Evolutionary conservation across 2,888 invertebrate species (phyloP).

Genomic region (Sinentomon sp.): DNA sequence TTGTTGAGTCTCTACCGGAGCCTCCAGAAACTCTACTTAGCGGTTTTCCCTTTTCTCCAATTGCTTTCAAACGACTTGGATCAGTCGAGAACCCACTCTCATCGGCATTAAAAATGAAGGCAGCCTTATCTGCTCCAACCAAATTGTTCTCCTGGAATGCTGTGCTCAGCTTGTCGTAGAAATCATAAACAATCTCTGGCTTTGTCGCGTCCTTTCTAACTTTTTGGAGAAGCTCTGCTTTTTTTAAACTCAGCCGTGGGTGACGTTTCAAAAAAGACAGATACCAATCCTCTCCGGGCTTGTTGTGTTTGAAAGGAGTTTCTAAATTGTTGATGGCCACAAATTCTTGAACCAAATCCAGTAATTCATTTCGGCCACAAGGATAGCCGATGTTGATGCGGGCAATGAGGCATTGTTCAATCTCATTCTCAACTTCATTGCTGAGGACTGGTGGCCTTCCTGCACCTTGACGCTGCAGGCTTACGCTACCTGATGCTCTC

Average conservation of each 20-base stretch:
- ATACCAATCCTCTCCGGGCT: constrained; percentile 15
- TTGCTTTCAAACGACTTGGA: constrained; percentile 12
- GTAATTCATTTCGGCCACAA: constrained; percentile 14
- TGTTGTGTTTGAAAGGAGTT: constrained; percentile 14
- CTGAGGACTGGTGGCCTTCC: too few species aligned
- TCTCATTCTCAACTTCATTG: too few species aligned
- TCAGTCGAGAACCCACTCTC: constrained; percentile 13
- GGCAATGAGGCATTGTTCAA: too few species aligned
- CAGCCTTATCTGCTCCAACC: constrained; percentile 10
- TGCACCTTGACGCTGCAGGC: too few species aligned
- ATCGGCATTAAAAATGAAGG: constrained; percentile 12
- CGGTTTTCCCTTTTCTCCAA: constrained; percentile 12
- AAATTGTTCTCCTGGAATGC: constrained; percentile 7
- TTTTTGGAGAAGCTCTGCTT: constrained; percentile 17
- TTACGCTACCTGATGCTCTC: too few species aligned
- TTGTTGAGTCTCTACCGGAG: constrained; percentile 14
- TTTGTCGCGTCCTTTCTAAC: constrained; percentile 13
- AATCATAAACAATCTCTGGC: constrained; percentile 12
- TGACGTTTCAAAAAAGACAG: constrained; percentile 13
- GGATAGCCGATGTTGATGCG: too few species aligned
- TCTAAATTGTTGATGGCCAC: constrained; percentile 8
- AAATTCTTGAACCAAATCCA: constrained; percentile 8
- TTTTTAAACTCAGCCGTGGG: constrained; percentile 14
- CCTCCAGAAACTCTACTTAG: constrained; percentile 12
- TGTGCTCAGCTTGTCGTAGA: constrained; percentile 10